Evolutionary conservation across 1,140 invertebrate genomes (phyloP), one percentile per base, ranked within the genome.

Genomic region (Drosophila orena): DNA sequence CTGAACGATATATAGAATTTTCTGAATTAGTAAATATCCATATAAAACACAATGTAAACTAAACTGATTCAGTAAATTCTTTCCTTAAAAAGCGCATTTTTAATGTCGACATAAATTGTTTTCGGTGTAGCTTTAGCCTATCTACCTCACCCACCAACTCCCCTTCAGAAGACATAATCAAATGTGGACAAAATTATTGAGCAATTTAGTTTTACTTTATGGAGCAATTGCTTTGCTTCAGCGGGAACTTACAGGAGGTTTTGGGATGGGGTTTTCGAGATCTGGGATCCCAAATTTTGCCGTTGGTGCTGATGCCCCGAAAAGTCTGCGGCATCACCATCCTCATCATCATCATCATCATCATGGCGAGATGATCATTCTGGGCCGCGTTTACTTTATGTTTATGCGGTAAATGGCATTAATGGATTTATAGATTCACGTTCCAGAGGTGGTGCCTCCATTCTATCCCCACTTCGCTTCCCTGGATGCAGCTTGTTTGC

Each of bases 111-210:
- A 2, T 2, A 8, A 40, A 20, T 46, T 62, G 55, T 7, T 6
- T 4, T n/a, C 14, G 0, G 46, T 68, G 64, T 15, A 46, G 3
- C 17, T 24, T 10, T 22, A 27, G 27, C 35, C 20, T 35, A 35
- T 46, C 54, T 7, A 17, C 42, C 52, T 42, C 46, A n/a, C 7
- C 49, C 49, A 52, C 27, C 49, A 35, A 52, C 49, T 52, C n/a
- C 44, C 50, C 68, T 24, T 11, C 64, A 80, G 76, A 89, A 89
- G 84, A 89, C 84, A 90, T 89, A 84, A 89, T 89, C 84, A 90
- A 90, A 90, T 90, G 85, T 90, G 85, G 85, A 90, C 85, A 90
- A 90, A 90, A 90, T 90, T 90, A 90, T 90, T 90, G 85, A 90
- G 85, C 85, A 90, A 90, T 90, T 90, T 90, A 90, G 85, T 90